Conservation (phyloP, 2,888 invertebrate species). For the Aspidiotus destructor region DNA sequence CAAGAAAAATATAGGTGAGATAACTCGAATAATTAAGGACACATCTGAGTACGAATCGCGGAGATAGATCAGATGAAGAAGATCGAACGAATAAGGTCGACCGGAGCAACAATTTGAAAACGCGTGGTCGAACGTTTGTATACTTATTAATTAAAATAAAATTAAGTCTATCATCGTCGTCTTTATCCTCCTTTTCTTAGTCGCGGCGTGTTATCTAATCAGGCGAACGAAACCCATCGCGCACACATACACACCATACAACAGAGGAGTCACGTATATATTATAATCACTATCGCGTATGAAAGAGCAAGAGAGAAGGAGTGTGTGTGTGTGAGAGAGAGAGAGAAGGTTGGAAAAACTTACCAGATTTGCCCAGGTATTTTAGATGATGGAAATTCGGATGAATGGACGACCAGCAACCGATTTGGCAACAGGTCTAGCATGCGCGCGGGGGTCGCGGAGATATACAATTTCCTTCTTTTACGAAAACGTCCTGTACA, state of each 20-base stretch:
- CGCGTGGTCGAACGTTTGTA: background rate
- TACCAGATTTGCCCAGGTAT: slow-evolving; percentile 16
- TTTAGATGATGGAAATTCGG: slow-evolving; percentile 22
- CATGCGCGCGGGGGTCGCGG: slow-evolving; percentile 16
- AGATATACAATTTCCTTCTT: slow-evolving; percentile 24
- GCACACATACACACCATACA: slow-evolving; percentile 5
- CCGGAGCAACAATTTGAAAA: background rate
- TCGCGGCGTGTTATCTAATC: slow-evolving; percentile 6
- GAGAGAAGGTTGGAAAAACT: background rate
- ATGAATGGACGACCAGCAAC: slow-evolving; percentile 26
- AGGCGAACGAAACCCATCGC: slow-evolving; percentile 10
- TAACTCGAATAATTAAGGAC: too few relatives aligned
- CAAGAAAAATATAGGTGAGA: too few relatives aligned
- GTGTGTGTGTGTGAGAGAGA: too few relatives aligned
- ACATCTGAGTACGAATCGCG: too few relatives aligned
- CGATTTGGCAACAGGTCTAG: slow-evolving; percentile 37
- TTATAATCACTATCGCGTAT: too few relatives aligned
- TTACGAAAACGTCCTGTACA: background rate
- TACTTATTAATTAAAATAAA: slow-evolving; percentile 4
- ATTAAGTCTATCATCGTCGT: slow-evolving; percentile 5
- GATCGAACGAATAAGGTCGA: too few relatives aligned
- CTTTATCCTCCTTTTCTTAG: too few relatives aligned
- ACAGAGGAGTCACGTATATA: slow-evolving; percentile 10
- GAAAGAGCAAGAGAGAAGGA: too few relatives aligned
- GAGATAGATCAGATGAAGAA: too few relatives aligned